These are phyloP conservation scores for Euphonia xanthogaster DNA, from an alignment of 2,797 vertebrate species.

Conservation along the genomic window DNA sequence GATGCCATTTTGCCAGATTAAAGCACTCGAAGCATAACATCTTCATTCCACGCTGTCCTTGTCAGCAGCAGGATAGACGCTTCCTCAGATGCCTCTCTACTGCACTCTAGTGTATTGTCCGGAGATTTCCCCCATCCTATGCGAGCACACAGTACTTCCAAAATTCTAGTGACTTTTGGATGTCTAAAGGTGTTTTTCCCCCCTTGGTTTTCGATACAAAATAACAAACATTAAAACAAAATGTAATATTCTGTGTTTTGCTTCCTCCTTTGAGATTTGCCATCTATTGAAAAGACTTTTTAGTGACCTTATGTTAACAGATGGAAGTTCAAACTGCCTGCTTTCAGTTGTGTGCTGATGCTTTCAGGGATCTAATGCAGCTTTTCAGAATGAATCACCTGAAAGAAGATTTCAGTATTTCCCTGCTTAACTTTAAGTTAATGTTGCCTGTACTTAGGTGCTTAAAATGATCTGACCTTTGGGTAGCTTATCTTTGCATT, in stretches of 20 bases:
- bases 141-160: background rate
- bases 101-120: background rate
- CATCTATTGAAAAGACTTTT: background rate
- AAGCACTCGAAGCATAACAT: rapidly evolving
- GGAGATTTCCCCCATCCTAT: background rate
- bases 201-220: background rate
- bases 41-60: rapidly evolving
- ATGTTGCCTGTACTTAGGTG: background rate
- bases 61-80: background rate
- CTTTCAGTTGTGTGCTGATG: background rate
- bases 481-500: background rate
- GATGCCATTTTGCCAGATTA: background rate
- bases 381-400: background rate
- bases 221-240: background rate
- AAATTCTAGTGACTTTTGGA: background rate
- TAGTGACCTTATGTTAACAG: background rate
- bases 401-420: background rate
- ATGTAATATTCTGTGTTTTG: background rate
- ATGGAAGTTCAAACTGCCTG: background rate
- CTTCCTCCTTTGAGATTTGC: background rate
- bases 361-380: background rate
- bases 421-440: background rate
- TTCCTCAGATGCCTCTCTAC: background rate
- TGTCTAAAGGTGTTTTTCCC: rapidly evolving
- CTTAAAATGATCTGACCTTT: background rate